Evolutionary conservation across 2,113 vertebrate genomes (phyloP).

Genomic region (Cheilinus undulatus): DNA sequence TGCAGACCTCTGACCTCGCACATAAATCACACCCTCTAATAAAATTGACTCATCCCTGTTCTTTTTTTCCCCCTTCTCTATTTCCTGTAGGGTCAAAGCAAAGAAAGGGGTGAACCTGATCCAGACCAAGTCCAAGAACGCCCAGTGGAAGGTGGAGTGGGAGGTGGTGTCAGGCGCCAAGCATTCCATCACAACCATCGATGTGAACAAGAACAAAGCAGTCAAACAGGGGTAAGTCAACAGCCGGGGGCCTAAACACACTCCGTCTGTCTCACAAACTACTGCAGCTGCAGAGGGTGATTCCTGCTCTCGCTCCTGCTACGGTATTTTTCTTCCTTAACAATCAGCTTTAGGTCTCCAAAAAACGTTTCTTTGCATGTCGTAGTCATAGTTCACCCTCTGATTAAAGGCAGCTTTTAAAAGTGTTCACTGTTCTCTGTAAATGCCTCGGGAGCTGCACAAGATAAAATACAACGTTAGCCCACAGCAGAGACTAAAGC

Average conservation of each 20-base stretch:
- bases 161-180: conserved; percentile 94
- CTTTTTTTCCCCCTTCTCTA: conserved; percentile 11
- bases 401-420: conserved; percentile 43
- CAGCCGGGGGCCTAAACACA: conserved; percentile 41
- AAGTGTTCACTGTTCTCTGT: background rate
- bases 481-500: conserved; percentile 23
- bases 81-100: conserved; percentile 92
- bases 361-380: conserved; percentile 12
- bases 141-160: conserved; percentile 93
- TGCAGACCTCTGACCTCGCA: conserved; percentile 55
- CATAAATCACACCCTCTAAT: conserved; percentile 68
- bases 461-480: conserved; percentile 26
- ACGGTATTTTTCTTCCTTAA: conserved; percentile 26
- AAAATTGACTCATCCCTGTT: conserved; percentile 43
- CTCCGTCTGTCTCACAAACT: conserved; percentile 9
- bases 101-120: conserved; percentile 98
- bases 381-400: conserved; percentile 11
- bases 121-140: conserved; percentile 89
- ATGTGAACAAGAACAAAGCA: conserved; percentile 87
- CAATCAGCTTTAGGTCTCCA: background rate
- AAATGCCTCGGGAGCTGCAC: background rate
- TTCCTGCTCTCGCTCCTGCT: conserved; percentile 11
- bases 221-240: conserved; percentile 83
- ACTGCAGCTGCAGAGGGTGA: conserved; percentile 7
- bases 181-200: conserved; percentile 94